Conservation (phyloP, 1,140 invertebrate species). For the Augochlora pura region DNA sequence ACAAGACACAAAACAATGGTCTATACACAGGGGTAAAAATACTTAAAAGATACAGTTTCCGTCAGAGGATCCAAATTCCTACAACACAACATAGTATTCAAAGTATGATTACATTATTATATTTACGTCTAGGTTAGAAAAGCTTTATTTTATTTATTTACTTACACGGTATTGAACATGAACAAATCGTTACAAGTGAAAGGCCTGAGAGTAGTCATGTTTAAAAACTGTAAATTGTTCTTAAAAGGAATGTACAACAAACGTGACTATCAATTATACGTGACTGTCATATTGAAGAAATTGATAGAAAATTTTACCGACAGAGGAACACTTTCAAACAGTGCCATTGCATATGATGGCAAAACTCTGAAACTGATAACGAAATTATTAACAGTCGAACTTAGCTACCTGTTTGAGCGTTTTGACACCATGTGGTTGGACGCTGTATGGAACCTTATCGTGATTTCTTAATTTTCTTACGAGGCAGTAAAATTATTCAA, state of each 20-base stretch:
- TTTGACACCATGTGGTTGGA: too few species aligned
- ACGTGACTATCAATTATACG: too few species aligned
- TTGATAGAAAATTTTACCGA: too few species aligned
- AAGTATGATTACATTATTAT: not conserved
- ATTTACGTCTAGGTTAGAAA: slow-evolving; percentile 30
- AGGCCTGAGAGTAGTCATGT: slow-evolving; percentile 93
- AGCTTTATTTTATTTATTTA: slow-evolving; percentile 57
- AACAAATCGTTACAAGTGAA: slow-evolving; percentile 97
- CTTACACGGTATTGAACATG: slow-evolving; percentile 97
- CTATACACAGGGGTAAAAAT: not conserved
- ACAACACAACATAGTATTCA: slow-evolving; percentile 73
- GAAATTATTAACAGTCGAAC: too few species aligned
- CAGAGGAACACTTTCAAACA: too few species aligned
- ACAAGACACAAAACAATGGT: not conserved
- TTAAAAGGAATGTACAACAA: not conserved
- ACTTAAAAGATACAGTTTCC: slow-evolving; percentile 89
- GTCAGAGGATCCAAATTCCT: slow-evolving; percentile 98
- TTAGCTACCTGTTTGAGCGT: too few species aligned
- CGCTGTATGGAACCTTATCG: too few species aligned
- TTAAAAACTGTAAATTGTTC: not conserved
- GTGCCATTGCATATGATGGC: too few species aligned
- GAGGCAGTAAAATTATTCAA: too few species aligned
- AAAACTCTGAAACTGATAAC: too few species aligned
- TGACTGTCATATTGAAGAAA: too few species aligned
- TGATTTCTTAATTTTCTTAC: too few species aligned